Evolutionary conservation across 1,140 invertebrate genomes (phyloP).

Genomic region (Pseudoatta argentina): DNA sequence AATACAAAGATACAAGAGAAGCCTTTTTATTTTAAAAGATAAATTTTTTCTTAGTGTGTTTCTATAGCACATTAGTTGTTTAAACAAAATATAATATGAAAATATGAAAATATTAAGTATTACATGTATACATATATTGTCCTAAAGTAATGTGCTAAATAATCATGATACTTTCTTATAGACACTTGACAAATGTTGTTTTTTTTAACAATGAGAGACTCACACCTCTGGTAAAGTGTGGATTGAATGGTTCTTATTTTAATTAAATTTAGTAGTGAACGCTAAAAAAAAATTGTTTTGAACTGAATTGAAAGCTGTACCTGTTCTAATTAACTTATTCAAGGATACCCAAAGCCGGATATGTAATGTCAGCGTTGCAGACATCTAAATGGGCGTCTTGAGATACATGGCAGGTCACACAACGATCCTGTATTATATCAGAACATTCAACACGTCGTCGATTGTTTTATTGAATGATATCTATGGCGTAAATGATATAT

Average conservation of each 20-base stretch:
- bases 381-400: slow-evolving; percentile 77
- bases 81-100: background rate
- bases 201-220: slow-evolving; percentile 47
- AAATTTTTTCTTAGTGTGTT: background rate
- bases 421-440: slow-evolving; percentile 32
- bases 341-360: slow-evolving; percentile 80
- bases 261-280: slow-evolving; percentile 79
- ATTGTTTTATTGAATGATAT: slow-evolving; percentile 65
- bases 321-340: slow-evolving; percentile 86
- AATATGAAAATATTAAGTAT: background rate
- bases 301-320: slow-evolving; percentile 78
- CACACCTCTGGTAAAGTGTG: slow-evolving; percentile 69
- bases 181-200: slow-evolving; percentile 26
- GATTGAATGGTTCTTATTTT: slow-evolving; percentile 84
- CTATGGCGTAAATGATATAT: background rate
- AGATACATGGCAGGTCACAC: slow-evolving; percentile 69
- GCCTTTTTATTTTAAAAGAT: background rate
- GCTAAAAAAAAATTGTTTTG: slow-evolving; percentile 77
- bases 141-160: background rate
- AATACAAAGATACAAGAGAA: background rate
- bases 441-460: slow-evolving; percentile 24
- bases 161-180: background rate
- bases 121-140: too few species aligned
- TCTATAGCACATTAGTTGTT: background rate
- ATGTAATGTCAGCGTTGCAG: slow-evolving; percentile 80